Base-by-base conservation (phyloP, 1,140 invertebrate genomes). In the Neodiprion pinetum region DNA sequence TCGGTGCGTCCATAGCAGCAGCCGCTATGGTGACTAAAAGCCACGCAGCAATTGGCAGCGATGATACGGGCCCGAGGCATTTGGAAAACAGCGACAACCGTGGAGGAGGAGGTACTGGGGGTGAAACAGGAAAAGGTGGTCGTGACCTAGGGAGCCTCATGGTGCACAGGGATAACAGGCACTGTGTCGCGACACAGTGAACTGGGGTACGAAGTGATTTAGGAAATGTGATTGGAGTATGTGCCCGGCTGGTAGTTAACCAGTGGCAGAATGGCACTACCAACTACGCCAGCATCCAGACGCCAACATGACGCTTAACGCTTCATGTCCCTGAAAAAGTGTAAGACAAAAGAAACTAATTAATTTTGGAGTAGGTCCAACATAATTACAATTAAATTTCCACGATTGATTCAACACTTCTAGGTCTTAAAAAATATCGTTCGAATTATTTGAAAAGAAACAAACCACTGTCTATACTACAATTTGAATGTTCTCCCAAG, bases 61-160 rank as follows among this genome's bases (percentile, higher is more conserved):
- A 80, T 74, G 75, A 79, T 49, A 82, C 66, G 48, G 77, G 77
- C 69, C 73, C 70, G 68, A 68, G 53, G 66, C 75, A 47, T 17
- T 67, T 61, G 47, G 74, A 61, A 48, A 72, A 70, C 12, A 75
- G 66, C 66, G 70, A 65, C 72, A 72, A 69, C 28, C 79, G 81
- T 70, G 81, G 75, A 66, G 70, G 73, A 65, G 79, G 80, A 28
- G 74, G 79, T 71, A 78, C 78, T 76, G 71, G 69, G 23, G 78
- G 67, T 49, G 77, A 76, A 75, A 78, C 76, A 77, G 76, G 80
- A 80, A 85, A 78, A 78, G 79, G 79, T 76, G 75, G 53, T 40
- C 28, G 76, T 17, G 80, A 74, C 82, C 84, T 83, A 78, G 81
- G 77, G 77, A 82, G 80, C 80, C 80, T 86, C 87, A 88, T 88